Conservation (phyloP, 2,797 vertebrate species). For the Selene dorsalis region DNA sequence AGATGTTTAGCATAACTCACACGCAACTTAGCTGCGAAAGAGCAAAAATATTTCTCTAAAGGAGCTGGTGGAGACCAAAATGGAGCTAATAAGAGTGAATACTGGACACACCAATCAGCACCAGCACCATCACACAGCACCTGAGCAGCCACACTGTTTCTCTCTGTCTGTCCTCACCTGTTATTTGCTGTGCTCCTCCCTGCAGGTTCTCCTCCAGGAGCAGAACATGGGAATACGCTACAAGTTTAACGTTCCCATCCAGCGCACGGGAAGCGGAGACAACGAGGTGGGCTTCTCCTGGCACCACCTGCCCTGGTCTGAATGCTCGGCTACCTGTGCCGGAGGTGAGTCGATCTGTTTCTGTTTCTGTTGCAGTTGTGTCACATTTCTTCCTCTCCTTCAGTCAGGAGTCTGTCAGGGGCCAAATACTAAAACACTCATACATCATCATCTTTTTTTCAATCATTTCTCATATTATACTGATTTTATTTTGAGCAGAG, state of each 20-base stretch:
- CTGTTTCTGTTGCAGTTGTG: background rate
- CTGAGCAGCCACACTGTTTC: background rate
- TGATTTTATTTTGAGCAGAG: background rate
- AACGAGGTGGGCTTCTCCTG: conserved; percentile 97
- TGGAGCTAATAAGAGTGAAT: background rate
- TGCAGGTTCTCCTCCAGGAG: conserved; percentile 97
- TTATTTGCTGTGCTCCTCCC: conserved; percentile 31
- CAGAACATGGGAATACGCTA: conserved; percentile 97
- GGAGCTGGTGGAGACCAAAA: background rate
- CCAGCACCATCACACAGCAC: too few species aligned
- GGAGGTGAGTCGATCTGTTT: conserved; percentile 86
- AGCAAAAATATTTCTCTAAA: background rate
- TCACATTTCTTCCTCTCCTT: background rate
- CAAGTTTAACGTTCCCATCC: conserved; percentile 97
- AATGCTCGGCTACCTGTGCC: conserved; percentile 96
- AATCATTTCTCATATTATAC: background rate
- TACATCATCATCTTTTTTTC: background rate
- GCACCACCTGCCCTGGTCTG: conserved; percentile 95
- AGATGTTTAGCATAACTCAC: background rate
- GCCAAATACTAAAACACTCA: background rate
- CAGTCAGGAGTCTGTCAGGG: background rate
- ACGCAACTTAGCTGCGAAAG: background rate
- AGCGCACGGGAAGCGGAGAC: conserved; percentile 95
- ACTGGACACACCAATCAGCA: too few species aligned
- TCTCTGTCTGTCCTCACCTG: background rate